Conservation (phyloP, 1,140 invertebrate species). For the Maconellicoccus hirsutus region DNA sequence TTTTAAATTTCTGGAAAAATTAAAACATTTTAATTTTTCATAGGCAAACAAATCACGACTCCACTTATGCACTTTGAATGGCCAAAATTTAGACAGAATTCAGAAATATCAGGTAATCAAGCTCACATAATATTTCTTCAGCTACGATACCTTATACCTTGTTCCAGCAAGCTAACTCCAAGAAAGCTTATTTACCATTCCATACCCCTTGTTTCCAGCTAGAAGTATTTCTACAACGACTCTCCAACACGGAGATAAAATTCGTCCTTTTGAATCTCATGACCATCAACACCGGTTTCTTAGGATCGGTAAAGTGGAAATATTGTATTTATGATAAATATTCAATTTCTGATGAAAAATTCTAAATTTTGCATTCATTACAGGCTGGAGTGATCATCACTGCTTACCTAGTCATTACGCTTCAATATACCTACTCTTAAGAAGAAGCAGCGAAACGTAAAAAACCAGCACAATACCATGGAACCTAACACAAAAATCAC, state of each 20-base stretch:
- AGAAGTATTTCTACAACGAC: neutral
- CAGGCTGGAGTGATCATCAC: constrained; percentile 17
- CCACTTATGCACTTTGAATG: neutral
- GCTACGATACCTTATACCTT: too few relatives aligned
- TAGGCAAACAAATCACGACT: neutral
- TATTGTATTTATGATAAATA: too few relatives aligned
- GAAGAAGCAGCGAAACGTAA: neutral
- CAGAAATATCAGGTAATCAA: neutral
- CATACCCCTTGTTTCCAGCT: neutral
- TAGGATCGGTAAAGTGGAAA: neutral
- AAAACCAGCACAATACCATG: neutral
- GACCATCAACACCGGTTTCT: neutral
- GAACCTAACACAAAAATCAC: too few relatives aligned
- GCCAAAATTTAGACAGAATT: neutral
- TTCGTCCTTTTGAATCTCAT: neutral
- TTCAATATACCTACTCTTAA: constrained; percentile 25
- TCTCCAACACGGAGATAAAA: neutral
- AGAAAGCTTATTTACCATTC: too few relatives aligned
- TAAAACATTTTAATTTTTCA: neutral
- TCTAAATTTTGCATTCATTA: neutral
- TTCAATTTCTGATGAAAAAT: too few relatives aligned
- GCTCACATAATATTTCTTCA: too few relatives aligned
- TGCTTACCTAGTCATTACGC: constrained; percentile 23
- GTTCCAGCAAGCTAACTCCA: too few relatives aligned
- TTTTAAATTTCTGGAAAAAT: too few relatives aligned